Evolutionary conservation across 2,113 vertebrate species (phyloP), one percentile per base, ranked within the genome.

Genomic region (Rhodinocichla rosea): DNA sequence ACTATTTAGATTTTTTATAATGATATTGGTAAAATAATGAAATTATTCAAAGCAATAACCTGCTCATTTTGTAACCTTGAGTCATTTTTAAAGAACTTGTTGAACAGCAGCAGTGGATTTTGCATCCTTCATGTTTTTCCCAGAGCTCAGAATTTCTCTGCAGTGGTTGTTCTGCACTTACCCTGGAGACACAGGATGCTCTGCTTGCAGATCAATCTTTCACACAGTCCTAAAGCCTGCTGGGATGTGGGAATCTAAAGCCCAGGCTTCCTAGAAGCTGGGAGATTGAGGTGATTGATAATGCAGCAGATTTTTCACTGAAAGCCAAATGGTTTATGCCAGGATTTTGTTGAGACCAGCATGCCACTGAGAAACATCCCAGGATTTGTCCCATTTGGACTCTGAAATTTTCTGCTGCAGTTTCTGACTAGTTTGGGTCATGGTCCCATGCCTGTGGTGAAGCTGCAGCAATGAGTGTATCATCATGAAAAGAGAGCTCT

Each of bases 101-200:
- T 47, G 68, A 83, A 21, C 9, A 64, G 33, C 77, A 64, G 2
- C 13, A 39, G 13, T 23, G 42, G 50, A 44, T 85, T 90, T 74
- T 87, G 19, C 16, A n/a, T 26, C 40, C 32, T 74, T 35, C 5
- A 0, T 0, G 0, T 40, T 83, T 49, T 67, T 77, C 24, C 42
- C 9, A 6, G n/a, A 33, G 47, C 55, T 73, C 15, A 11, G 39
- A 45, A 28, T 44, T 78, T 79, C 33, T 63, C 22, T 59, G 28
- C 10, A 23, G 22, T 0, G 5, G 9, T 59, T 45, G 17, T n/a
- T 77, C n/a, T 57, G 71, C 32, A 18, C 32, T 79, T 56, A 39
- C 32, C 9, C 28, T 40, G 15, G 16, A 28, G 59, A 83, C 10
- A 5, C 32, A 35, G 40, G 30, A 15, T 60, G 23, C 37, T 85